Evolutionary conservation across 2,888 invertebrate genomes (phyloP).

Genomic region (Trichacis sp.): DNA sequence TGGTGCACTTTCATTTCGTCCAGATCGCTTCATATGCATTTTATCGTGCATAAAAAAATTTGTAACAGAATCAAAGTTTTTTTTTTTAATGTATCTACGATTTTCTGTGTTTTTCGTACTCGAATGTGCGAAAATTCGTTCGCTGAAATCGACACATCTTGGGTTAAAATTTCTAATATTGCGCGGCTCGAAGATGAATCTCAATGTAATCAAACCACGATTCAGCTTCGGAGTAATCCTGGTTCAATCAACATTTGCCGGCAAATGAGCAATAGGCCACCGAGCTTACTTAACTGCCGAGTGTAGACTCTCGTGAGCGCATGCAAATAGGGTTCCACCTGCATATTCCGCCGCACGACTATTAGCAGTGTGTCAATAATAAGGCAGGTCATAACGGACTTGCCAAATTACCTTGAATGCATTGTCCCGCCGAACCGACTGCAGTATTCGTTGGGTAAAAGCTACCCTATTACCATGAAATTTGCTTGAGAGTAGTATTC

Average conservation of each 20-base stretch:
- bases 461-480: too few relatives aligned
- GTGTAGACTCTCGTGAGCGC: constrained; percentile 34
- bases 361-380: constrained; percentile 68
- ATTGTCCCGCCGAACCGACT: constrained; percentile 49
- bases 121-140: not conserved
- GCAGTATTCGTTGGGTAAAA: too few relatives aligned
- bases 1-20: too few relatives aligned
- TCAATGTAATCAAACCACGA: constrained; percentile 9
- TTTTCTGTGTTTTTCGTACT: not conserved
- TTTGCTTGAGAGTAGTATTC: too few relatives aligned
- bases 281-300: constrained; percentile 21
- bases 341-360: constrained; percentile 61
- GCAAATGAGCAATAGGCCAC: constrained; percentile 55
- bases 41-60: too few relatives aligned
- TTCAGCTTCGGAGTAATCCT: constrained; percentile 4
- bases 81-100: not conserved
- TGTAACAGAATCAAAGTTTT: too few relatives aligned
- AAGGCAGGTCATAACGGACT: constrained; percentile 60
- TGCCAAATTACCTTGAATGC: constrained; percentile 60
- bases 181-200: constrained; percentile 1
- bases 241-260: constrained; percentile 54
- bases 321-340: constrained; percentile 28
- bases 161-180: not conserved
- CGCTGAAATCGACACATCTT: not conserved
- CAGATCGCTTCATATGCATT: too few relatives aligned